phyloP scores from a whole-genome alignment of 2,113 vertebrate genomes.

The Embiotoca jacksoni region DNA sequence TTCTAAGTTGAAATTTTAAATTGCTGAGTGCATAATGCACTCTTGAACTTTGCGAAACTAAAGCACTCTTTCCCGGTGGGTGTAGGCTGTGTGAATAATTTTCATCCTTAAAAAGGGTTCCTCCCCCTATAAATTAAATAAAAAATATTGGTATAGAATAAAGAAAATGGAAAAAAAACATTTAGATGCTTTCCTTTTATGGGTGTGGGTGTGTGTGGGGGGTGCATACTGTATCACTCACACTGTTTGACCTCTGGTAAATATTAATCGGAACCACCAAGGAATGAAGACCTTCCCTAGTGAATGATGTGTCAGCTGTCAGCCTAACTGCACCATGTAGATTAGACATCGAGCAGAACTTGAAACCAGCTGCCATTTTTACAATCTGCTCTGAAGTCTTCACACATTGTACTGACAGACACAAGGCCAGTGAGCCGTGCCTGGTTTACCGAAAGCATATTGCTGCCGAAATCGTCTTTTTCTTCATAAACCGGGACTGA shows the following conservation, averaged over 20 bases:
- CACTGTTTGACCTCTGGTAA: constrained; percentile 30
- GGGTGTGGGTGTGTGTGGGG: background rate
- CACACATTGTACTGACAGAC: constrained; percentile 53
- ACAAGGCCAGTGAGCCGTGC: constrained; percentile 60
- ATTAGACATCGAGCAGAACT: constrained; percentile 57
- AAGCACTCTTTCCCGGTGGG: constrained; percentile 7
- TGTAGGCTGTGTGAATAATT: background rate
- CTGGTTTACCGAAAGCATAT: constrained; percentile 61
- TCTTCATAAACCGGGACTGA: constrained; percentile 64
- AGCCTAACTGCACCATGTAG: constrained; percentile 34
- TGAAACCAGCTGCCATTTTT: constrained; percentile 48
- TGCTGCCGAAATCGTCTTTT: constrained; percentile 62
- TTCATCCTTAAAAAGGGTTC: constrained; percentile 1
- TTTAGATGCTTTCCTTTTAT: constrained; percentile 6
- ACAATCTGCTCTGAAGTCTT: constrained; percentile 55
- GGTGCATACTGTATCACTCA: background rate
- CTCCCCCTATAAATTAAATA: background rate
- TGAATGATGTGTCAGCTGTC: constrained; percentile 55
- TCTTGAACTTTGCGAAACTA: background rate
- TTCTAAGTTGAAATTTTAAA: constrained; percentile 13
- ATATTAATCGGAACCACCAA: background rate
- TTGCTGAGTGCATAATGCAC: background rate
- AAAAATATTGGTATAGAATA: background rate
- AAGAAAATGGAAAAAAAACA: background rate
- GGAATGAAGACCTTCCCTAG: background rate